Evolutionary conservation across 2,888 invertebrate species (phyloP), one percentile per base, ranked within the genome.

Genomic region (Euphydryas editha): DNA sequence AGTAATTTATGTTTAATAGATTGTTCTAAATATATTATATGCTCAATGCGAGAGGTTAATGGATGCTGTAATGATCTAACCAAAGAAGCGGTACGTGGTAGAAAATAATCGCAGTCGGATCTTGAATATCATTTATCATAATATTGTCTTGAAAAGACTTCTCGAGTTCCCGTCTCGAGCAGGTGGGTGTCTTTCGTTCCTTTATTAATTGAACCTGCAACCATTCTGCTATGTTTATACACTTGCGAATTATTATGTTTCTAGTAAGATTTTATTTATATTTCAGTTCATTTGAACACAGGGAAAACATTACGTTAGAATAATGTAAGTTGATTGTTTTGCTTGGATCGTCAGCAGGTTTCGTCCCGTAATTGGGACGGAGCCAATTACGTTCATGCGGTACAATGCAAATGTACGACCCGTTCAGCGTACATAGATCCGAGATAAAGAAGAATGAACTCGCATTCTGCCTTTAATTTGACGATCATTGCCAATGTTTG

Each of bases 401-500:
- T 63, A 71, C 77, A 70, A 73, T 74, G 72, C 75, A 71, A 74
- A 74, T 69, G 72, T 74, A 72, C 72, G 74, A 74, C 70, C 75
- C 69, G 71, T 68, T 60, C 62, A 72, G 72, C 73, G 76, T 74
- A 72, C 74, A 59, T 70, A 73, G 78, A 78, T 79, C 75, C 60
- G 68, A 74, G 77, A 77, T 75, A 73, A 72, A 66, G 70, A 72
- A 65, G 67, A 70, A 67, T 67, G 70, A 72, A 73, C 66, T 78
- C 73, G 73, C 67, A 71, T 72, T 71, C 73, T 73, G 75, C 75
- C 83, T 84, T 85, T 83, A 87, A 87, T 87, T 88, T 86, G 84
- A 87, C 79, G 82, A 84, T 83, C 83, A 81, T 81, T 81, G 84
- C 81, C 81, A 83, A 85, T 87, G 88, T 89, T 90, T 88, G 78